A percentile compares a stretch with the other conserved stretches of the same genome.
Conservation (phyloP, 2,797 vertebrate genomes). For the Smutsia temminckii region DNA sequence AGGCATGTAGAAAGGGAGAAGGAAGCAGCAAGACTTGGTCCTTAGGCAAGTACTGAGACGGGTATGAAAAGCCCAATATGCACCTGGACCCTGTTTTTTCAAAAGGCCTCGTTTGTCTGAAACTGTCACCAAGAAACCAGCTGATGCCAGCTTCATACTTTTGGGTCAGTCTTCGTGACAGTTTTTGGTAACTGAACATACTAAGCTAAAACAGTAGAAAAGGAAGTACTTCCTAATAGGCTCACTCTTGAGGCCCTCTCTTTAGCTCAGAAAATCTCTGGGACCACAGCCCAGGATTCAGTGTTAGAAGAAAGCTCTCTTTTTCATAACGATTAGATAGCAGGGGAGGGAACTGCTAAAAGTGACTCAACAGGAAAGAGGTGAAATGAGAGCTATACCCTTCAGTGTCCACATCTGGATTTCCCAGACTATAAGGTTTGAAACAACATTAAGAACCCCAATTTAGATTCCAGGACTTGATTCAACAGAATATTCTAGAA, state of each 20-base stretch:
- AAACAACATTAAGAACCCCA: slow-evolving; percentile 26
- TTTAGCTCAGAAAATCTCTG: not conserved
- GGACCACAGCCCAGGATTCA: not conserved
- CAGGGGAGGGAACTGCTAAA: not conserved
- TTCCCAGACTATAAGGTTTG: not conserved
- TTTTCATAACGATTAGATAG: not conserved
- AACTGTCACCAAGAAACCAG: not conserved
- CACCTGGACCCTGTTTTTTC: not conserved
- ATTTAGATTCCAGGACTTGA: slow-evolving; percentile 13
- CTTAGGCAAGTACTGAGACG: not conserved
- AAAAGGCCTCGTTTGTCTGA: slow-evolving; percentile 1
- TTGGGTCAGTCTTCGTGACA: not conserved
- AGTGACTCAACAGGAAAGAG: not conserved
- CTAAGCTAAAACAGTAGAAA: not conserved
- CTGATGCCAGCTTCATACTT: not conserved
- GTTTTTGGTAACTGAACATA: not conserved
- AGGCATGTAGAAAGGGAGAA: not conserved
- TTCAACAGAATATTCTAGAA: not conserved
- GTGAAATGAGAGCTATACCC: not conserved
- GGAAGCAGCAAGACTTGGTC: not conserved
- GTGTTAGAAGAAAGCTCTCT: not conserved
- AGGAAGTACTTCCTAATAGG: not conserved
- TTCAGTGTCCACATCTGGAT: not conserved
- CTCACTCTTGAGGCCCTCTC: not conserved
- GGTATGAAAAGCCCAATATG: not conserved